Base-by-base conservation (phyloP, 2,113 vertebrate species). In the Porphyrio hochstetteri region DNA sequence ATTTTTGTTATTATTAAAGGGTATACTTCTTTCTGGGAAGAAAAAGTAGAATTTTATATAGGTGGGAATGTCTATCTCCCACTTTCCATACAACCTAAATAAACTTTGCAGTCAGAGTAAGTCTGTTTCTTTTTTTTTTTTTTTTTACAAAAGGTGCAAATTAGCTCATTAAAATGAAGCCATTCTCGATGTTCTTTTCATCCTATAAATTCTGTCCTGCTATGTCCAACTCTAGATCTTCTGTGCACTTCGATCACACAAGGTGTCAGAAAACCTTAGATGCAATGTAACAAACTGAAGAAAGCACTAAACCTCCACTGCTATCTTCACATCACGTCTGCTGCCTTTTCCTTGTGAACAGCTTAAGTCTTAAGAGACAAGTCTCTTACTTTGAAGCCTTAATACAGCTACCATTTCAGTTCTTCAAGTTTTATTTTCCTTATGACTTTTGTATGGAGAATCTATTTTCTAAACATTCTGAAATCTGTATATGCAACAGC, bases 131-230 rank as follows among this genome's bases (percentile, higher is more conserved):
- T 48, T 33, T 63, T 72, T 69, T 72, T 77, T 55, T 69, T 72
- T 77, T 55, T 64, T 44, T 56, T 74, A 76, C 35, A 35, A 67
- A 89, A 74, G 19, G 23, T 48, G 9, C 38, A 92, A 86, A 46
- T 18, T 33, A 55, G 57, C 52, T 61, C 14, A 53, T 21, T 38
- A 71, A 78, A 75, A 81, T 24, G 5, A 86, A 88, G 64, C 17
- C 28, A 28, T 78, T 87, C 33, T 46, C 42, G 0, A 21, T 75
- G 10, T 82, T 96, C 90, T 86, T 89, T 96, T 96, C 70, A 97
- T 74, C 92, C 94, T 82, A 94, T 21, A 75, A 82, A 95, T 50
- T 48, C 71, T 31, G 83, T 77, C 60, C 84, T 71, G 10, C 44
- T 31, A 53, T 35, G 31, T 65, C 40, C 60, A 91, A 5, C 20